phyloP scores from a whole-genome alignment of 64 coral and sea anemone species.

The Montipora cactus region DNA sequence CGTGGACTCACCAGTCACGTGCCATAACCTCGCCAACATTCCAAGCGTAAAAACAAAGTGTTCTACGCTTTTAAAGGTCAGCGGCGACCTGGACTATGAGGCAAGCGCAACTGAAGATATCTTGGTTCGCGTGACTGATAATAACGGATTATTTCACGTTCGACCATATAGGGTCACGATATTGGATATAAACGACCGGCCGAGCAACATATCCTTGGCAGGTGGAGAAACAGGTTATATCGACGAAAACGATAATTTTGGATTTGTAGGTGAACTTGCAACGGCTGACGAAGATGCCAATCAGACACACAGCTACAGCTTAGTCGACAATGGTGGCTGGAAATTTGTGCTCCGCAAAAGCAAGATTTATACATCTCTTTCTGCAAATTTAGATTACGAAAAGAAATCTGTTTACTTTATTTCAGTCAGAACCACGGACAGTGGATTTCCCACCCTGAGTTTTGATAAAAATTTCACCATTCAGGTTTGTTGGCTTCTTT shows the following conservation, averaged over 20 bases:
- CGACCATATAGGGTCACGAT: conserved; percentile 49
- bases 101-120: conserved; percentile 46
- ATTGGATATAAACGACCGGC: conserved; percentile 89
- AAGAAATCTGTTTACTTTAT: conserved; percentile 23
- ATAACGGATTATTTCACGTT: conserved; percentile 54
- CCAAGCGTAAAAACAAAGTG: conserved; percentile 69
- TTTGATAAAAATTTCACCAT: conserved; percentile 55
- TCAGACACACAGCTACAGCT: conserved; percentile 67
- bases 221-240: conserved; percentile 56
- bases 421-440: conserved; percentile 31
- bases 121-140: conserved; percentile 62
- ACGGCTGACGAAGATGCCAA: conserved; percentile 78
- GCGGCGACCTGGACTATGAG: conserved; percentile 77
- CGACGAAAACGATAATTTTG: conserved; percentile 74
- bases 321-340: conserved; percentile 44
- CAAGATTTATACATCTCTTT: conserved; percentile 39
- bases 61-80: conserved; percentile 20
- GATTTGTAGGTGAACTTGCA: conserved; percentile 69
- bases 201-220: conserved; percentile 71
- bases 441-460: conserved; percentile 42
- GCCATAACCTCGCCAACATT: conserved; percentile 62
- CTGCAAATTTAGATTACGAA: conserved; percentile 72
- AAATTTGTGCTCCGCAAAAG: conserved; percentile 55
- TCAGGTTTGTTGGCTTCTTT: conserved; percentile 15
- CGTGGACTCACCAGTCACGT: conserved; percentile 48